Percentiles rank a stretch among this genome's conserved stretches.
Conservation (phyloP, 2,113 vertebrate species). For the Nothobranchius furzeri region DNA sequence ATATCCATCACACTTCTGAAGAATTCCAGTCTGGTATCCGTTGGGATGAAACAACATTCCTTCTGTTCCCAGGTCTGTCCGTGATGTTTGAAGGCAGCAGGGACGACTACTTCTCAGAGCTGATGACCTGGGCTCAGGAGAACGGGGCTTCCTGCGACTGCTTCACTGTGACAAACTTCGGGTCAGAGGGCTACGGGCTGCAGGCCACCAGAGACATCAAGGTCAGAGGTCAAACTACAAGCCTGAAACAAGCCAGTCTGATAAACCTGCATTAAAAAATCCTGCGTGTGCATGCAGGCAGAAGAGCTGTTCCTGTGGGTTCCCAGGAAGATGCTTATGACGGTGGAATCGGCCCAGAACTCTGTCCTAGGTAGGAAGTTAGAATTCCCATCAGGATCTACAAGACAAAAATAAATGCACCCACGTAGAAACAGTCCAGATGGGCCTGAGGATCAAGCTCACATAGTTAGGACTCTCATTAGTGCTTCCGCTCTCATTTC, state of each 20-base stretch:
- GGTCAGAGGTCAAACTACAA: constrained; percentile 56
- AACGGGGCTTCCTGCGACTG: constrained; percentile 89
- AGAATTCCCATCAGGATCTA: not conserved
- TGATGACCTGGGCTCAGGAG: constrained; percentile 91
- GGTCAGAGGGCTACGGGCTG: constrained; percentile 91
- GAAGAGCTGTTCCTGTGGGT: constrained; percentile 98
- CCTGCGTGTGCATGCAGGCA: constrained; percentile 77
- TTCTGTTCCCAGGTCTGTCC: constrained; percentile 83
- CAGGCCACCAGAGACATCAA: constrained; percentile 93
- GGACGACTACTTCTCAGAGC: constrained; percentile 89
- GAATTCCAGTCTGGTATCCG: not conserved
- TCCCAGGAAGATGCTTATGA: constrained; percentile 96
- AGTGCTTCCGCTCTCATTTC: too few species aligned
- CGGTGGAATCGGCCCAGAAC: constrained; percentile 95
- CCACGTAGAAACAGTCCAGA: not conserved
- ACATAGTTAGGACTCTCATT: not conserved
- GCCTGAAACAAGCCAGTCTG: too few species aligned
- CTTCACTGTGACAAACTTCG: constrained; percentile 89
- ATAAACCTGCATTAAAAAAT: not conserved
- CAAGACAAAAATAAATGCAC: too few species aligned
- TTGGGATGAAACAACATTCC: not conserved
- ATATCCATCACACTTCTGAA: not conserved
- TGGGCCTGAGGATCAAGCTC: not conserved
- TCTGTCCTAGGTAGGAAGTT: constrained; percentile 89
- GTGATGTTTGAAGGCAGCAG: constrained; percentile 90